Percentiles rank a stretch among this genome's conserved stretches.
phyloP scores from a whole-genome alignment of 2,113 vertebrate genomes.

The Neotragus pygmaeus region DNA sequence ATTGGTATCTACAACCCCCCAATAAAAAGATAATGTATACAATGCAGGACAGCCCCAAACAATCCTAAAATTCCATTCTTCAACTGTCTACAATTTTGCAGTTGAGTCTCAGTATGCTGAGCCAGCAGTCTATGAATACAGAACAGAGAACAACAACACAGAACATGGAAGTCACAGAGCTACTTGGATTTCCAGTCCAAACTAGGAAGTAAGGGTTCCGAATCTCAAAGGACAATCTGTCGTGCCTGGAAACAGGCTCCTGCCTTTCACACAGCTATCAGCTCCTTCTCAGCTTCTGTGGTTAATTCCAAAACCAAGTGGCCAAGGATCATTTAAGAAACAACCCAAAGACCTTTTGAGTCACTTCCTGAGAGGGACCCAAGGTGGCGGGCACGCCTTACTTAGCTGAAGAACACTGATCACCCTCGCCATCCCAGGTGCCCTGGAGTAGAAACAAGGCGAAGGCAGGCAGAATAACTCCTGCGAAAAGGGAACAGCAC shows the following conservation, averaged over 20 bases:
- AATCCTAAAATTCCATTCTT: constrained; percentile 1
- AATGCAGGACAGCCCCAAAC: neutral
- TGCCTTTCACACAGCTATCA: neutral
- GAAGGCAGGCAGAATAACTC: neutral
- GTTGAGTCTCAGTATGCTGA: neutral
- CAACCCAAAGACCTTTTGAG: neutral
- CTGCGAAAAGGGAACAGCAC: neutral
- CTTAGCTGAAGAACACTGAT: neutral
- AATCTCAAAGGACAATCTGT: neutral
- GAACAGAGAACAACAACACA: neutral
- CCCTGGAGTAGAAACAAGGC: neutral
- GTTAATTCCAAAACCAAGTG: neutral
- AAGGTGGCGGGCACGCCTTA: neutral
- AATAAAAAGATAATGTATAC: constrained; percentile 4
- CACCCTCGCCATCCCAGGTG: neutral
- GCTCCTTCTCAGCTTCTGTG: neutral
- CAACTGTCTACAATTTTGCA: neutral
- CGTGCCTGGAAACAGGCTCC: neutral
- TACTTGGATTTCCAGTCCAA: constrained; percentile 5
- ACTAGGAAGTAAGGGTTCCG: constrained; percentile 21
- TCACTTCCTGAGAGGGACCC: neutral
- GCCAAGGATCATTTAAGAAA: neutral
- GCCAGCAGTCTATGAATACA: neutral
- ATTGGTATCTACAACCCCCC: neutral
- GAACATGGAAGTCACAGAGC: neutral